These are phyloP conservation scores for Phengaris arion DNA, from an alignment of 2,888 invertebrate species.

Conservation along the genomic window DNA sequence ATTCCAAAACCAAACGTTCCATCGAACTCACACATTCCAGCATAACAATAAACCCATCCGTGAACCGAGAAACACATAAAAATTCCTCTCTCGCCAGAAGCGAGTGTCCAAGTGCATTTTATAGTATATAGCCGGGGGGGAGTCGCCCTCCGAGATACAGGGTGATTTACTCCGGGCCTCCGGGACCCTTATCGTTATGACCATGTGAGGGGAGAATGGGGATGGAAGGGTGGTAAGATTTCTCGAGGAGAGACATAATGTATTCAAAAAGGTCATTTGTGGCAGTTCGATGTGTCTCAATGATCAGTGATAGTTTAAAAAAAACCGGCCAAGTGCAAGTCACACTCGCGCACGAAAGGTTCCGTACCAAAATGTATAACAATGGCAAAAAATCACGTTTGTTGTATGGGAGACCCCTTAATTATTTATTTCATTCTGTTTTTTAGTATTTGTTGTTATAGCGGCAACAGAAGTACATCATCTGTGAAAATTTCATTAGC, in stretches of 20 bases:
- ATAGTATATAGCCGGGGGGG: constrained; percentile 57
- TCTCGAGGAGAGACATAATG: constrained; percentile 7
- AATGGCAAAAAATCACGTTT: too few species aligned
- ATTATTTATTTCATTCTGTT: too few species aligned
- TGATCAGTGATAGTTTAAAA: background rate
- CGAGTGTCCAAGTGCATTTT: constrained; percentile 57
- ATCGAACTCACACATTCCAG: constrained; percentile 16
- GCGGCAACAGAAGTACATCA: too few species aligned
- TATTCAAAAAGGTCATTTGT: constrained; percentile 5
- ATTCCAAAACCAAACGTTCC: background rate
- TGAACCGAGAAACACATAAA: constrained; percentile 19
- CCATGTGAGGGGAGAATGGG: constrained; percentile 73
- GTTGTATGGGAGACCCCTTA: too few species aligned
- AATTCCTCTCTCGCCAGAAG: constrained; percentile 26
- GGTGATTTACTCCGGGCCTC: constrained; percentile 76
- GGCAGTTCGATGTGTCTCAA: background rate
- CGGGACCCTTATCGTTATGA: constrained; percentile 79
- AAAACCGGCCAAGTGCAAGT: too few species aligned
- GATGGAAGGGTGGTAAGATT: constrained; percentile 54
- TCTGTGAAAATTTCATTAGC: too few species aligned
- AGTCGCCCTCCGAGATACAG: constrained; percentile 69
- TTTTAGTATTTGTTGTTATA: too few species aligned
- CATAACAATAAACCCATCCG: constrained; percentile 4
- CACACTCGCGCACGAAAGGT: too few species aligned
- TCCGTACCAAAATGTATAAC: too few species aligned